A percentile compares a stretch with the other conserved stretches of the same genome.
Evolutionary conservation across 2,797 vertebrate species (phyloP).

Genomic region (Enteromius radiatus): DNA sequence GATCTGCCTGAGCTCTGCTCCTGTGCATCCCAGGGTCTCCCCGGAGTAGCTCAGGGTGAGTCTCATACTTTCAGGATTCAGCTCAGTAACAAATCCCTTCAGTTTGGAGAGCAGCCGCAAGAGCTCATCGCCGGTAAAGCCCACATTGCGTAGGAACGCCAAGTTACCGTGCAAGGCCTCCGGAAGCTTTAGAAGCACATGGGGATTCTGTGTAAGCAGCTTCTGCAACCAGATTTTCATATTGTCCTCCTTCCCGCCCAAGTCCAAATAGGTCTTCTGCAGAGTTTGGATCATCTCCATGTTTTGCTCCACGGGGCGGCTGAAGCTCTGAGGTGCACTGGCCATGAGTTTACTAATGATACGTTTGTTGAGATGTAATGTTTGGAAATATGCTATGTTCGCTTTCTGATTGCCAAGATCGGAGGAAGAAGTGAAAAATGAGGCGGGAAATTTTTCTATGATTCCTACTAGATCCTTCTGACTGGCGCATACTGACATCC

Average conservation of each 20-base stretch:
- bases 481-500: conserved; percentile 85
- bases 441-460: conserved; percentile 90
- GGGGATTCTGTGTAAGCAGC: conserved; percentile 91
- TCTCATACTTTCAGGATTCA: conserved; percentile 80
- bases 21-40: conserved; percentile 80
- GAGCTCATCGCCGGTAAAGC: conserved; percentile 83
- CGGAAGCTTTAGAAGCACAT: conserved; percentile 84
- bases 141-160: conserved; percentile 80
- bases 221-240: conserved; percentile 93
- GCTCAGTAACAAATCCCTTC: conserved; percentile 88
- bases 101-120: conserved; percentile 89
- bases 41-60: conserved; percentile 82
- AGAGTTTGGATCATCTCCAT: conserved; percentile 79
- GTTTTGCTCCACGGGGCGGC: conserved; percentile 82
- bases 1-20: conserved; percentile 79
- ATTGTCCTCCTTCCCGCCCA: conserved; percentile 86
- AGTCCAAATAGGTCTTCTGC: conserved; percentile 80
- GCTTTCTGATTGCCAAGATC: conserved; percentile 81
- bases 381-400: conserved; percentile 88
- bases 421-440: conserved; percentile 84
- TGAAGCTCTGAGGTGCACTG: conserved; percentile 85
- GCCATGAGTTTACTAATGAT: conserved; percentile 90
- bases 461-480: conserved; percentile 82
- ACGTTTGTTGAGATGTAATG: conserved; percentile 86
- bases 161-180: conserved; percentile 80